Conservation (phyloP, 2,888 invertebrate genomes). For the Pristionchus exspectatus region DNA sequence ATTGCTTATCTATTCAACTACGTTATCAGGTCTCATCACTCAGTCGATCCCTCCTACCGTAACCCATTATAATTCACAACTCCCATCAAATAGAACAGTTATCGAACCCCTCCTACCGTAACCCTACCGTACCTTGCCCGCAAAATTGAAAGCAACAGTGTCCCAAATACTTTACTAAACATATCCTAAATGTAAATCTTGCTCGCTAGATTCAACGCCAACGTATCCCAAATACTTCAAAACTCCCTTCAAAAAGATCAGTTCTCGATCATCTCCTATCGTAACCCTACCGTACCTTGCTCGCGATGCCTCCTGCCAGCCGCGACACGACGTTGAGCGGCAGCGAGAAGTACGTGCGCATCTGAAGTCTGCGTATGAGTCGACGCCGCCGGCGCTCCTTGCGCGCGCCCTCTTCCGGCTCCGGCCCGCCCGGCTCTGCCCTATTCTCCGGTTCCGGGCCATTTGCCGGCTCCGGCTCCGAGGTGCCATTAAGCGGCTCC, state of each 20-base stretch:
- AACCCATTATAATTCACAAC: neutral
- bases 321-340: conserved; percentile 72
- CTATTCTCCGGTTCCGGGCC: neutral
- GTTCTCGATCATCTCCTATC: neutral
- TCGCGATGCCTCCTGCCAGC: conserved; percentile 67
- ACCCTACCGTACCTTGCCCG: neutral
- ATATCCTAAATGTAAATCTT: too few species aligned
- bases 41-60: too few species aligned
- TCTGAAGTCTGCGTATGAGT: conserved; percentile 64
- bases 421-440: neutral
- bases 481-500: neutral
- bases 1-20: too few species aligned
- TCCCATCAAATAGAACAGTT: neutral
- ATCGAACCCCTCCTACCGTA: neutral
- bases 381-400: neutral
- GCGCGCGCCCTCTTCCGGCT: neutral
- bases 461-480: neutral
- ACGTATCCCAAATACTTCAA: too few species aligned
- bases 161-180: too few species aligned
- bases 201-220: neutral
- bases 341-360: conserved; percentile 76
- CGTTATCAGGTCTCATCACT: too few species aligned
- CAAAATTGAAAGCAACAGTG: neutral
- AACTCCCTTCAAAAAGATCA: neutral
- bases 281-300: conserved; percentile 52